A percentile compares a stretch with the other conserved stretches of the same genome.
Conservation (phyloP, 2,113 vertebrate genomes). For the Dryoscopus gambensis region DNA sequence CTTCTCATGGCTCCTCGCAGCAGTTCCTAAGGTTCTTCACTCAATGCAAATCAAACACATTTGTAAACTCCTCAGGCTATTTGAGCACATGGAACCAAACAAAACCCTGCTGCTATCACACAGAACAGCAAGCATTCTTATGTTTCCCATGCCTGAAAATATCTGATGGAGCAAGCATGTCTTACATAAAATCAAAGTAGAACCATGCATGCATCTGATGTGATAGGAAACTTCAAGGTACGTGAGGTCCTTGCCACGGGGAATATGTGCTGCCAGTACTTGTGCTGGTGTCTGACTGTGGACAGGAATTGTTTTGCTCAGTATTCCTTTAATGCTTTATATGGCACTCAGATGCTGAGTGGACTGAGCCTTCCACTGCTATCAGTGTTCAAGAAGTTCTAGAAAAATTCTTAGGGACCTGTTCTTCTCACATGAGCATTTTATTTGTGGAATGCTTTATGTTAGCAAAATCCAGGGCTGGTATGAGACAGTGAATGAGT, state of each 20-base stretch:
- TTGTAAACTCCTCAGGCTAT: constrained; percentile 6
- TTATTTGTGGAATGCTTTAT: background rate
- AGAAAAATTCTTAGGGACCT: background rate
- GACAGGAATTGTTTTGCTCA: background rate
- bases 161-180: background rate
- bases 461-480: background rate
- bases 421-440: background rate
- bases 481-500: background rate
- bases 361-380: background rate
- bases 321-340: background rate
- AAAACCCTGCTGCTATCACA: background rate
- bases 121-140: background rate
- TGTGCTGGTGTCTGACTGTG: background rate
- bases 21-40: background rate
- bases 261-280: background rate
- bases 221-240: background rate
- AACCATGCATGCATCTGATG: background rate
- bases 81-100: background rate
- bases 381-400: background rate
- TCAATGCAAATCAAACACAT: background rate
- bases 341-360: background rate
- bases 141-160: background rate
- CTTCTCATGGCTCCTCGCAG: background rate
- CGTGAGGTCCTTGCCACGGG: background rate
- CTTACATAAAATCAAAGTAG: background rate